Base-by-base conservation (phyloP, 2,888 invertebrate genomes). In the Cryptus viduatorius region DNA sequence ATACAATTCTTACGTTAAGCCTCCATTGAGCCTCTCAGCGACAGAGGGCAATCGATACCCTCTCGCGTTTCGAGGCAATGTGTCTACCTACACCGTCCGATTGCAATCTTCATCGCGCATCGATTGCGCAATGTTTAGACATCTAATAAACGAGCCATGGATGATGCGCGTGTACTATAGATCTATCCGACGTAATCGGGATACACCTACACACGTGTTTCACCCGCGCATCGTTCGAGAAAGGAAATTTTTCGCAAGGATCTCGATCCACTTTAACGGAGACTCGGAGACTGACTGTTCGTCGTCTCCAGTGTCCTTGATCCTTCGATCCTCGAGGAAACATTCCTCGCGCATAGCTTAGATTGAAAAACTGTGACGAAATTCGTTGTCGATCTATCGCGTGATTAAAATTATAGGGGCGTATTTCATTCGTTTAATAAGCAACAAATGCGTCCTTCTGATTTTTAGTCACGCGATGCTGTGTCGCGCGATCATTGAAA, bases 221-320 rank as follows among this genome's bases (percentile, higher is more conserved):
- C 5, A 64, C 7, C 48, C 46, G 65, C 24, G 16, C 42, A 64
- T 42, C 16, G 48, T 4, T 64, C 24, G n/a, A 46, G 50, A 24
- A 5, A 19, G 46, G 12, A 3, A 16, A 31, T 71, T 67, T 77
- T 59, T 4, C 53, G 31, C 37, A 50, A 65, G 72, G 77, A 80
- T 68, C 76, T 80, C 77, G 77, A 84, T 73, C 84, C 61, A 81
- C 73, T 81, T 84, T 73, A 81, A 68, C 64, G 53, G 71, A 56
- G 65, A 16, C 29, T 67, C 65, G 29, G 24, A 1, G 37, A 1
- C 37, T 37, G 37, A 37, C 8, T 37, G 4, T 37, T 8, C 4
- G 31, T 59, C 67, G 77, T 64, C 71, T 1, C 8, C 16, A 24
- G 69, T 61, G 81, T 80, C 84, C 84, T 84, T 84, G 84, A 84